Conservation (phyloP, 2,797 vertebrate genomes). For the Ctenopoma multispine region DNA sequence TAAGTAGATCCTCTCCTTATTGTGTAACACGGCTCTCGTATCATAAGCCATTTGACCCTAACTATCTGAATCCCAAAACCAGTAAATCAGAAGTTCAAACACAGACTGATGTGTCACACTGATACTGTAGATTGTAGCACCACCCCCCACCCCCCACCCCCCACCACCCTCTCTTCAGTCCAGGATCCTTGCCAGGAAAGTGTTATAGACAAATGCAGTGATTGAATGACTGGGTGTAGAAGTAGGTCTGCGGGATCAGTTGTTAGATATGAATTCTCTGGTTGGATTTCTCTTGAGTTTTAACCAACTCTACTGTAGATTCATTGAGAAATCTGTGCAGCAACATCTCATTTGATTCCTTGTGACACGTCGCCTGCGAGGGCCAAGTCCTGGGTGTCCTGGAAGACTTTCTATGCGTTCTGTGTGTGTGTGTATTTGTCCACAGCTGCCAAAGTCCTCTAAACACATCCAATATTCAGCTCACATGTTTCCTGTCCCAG, state of each 20-base stretch:
- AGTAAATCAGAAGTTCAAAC: conserved; percentile 62
- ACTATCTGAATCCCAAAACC: conserved; percentile 43
- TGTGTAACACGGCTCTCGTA: conserved; percentile 28
- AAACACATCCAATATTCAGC: conserved; percentile 55
- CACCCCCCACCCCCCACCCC: not conserved
- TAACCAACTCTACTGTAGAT: conserved; percentile 35
- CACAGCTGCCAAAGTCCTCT: conserved; percentile 53
- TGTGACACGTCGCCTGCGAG: conserved; percentile 53
- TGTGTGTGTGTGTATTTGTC: conserved; percentile 4
- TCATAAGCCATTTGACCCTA: conserved; percentile 38
- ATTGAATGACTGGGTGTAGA: conserved; percentile 38
- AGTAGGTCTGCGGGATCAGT: conserved; percentile 8
- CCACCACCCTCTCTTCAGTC: not conserved
- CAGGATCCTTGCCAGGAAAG: conserved; percentile 40
- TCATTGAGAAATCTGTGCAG: conserved; percentile 46
- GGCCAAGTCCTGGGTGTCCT: conserved; percentile 62
- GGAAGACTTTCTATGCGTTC: conserved; percentile 38
- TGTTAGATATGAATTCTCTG: conserved; percentile 16
- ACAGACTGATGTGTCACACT: conserved; percentile 29
- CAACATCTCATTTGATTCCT: conserved; percentile 68
- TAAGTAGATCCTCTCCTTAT: conserved; percentile 24
- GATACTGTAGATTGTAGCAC: conserved; percentile 34
- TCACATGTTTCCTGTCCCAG: conserved; percentile 68
- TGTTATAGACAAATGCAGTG: conserved; percentile 29
- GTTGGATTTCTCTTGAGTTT: conserved; percentile 45